Evolutionary conservation across 2,797 vertebrate genomes (phyloP), one percentile per base, ranked within the genome.

Genomic region (Cygnus olor): DNA sequence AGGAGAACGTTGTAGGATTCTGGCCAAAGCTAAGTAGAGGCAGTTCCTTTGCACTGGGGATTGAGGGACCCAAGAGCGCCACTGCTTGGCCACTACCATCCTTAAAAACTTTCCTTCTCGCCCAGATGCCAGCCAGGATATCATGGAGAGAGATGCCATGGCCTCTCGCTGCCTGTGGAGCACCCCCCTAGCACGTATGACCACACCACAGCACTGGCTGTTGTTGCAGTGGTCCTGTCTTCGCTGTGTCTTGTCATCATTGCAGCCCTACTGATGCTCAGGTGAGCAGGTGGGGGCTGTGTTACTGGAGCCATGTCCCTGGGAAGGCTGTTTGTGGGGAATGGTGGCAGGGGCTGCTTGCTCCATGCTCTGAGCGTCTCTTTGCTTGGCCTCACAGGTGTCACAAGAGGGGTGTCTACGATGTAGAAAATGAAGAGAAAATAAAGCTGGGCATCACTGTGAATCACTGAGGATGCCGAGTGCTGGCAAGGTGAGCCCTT

Each of bases 341-440:
- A 72, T 24, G 30, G 51, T 45, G 51, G 17, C 57, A 72, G 42
- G 25, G 40, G 22, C 40, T 71, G 63, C 42, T 88, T 58, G 49
- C 38, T 90, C 34, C 19, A 2, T n/a, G 58, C 71, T 60, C 94
- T 95, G 89, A 94, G 51, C 56, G 58, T 60, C 87, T 92, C 38
- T 93, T 30, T 93, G 32, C 61, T 94, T 93, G 68, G 45, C 64
- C 72, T 96, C 56, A 2, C 97, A 99, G 99, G 98, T 99, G 99
- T 98, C 99, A 99, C 95, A 99, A 99, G 96, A 98, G 99, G 95
- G 99, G 99, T 90, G 99, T 98, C 63, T 99, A 99, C 88, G 98
- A 99, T 71, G 99, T 99, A 90, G 99, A 99, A 97, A 99, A 97
- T 66, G 99, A 99, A 98, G 99, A 99, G 97, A 99, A 99, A 98